Conservation (phyloP, 2,888 invertebrate genomes). For the Campoplex nolae region DNA sequence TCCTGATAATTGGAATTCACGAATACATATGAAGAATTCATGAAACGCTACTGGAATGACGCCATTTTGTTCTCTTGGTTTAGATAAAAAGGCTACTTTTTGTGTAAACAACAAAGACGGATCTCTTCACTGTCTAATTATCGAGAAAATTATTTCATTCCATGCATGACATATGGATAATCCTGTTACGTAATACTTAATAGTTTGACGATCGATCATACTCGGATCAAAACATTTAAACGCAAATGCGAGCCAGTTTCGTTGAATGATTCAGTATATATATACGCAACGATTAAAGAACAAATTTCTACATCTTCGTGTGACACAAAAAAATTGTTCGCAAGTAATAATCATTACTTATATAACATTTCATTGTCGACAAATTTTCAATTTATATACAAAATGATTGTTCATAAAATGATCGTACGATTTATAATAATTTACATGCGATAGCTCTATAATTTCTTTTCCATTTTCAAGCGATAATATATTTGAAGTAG, state of each 20-base stretch:
- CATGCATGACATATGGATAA: not conserved
- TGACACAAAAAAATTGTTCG: not conserved
- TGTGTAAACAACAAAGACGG: not conserved
- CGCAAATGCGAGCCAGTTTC: not conserved
- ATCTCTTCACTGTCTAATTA: not conserved
- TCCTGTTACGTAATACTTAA: not conserved
- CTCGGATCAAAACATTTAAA: not conserved
- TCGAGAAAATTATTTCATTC: not conserved
- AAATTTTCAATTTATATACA: not conserved
- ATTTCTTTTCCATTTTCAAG: not conserved
- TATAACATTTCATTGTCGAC: not conserved
- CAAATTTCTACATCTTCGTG: conserved; percentile 8
- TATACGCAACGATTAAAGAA: not conserved
- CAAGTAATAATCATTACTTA: not conserved
- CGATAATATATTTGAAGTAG: not conserved
- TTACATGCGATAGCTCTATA: not conserved
- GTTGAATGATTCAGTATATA: not conserved
- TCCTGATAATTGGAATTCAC: not conserved
- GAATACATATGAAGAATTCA: not conserved
- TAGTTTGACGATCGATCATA: not conserved
- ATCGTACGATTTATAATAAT: not conserved
- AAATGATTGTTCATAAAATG: not conserved
- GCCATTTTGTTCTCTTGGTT: not conserved
- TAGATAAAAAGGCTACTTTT: not conserved
- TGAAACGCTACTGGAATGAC: not conserved